These are phyloP conservation scores for Orchesella cincta DNA, from an alignment of 1,140 invertebrate genomes.

Conservation along the genomic window DNA sequence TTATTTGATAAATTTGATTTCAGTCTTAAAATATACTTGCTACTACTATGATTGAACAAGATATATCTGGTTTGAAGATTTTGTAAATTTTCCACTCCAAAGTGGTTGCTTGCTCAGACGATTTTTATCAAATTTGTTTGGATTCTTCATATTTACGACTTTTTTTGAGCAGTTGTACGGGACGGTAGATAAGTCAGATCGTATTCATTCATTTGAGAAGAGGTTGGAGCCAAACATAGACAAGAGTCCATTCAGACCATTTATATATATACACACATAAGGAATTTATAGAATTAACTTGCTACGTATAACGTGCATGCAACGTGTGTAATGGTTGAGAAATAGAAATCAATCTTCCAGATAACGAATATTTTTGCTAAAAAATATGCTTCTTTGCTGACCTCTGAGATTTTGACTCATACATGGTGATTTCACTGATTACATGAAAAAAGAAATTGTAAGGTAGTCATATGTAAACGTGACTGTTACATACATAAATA, in stretches of 20 bases:
- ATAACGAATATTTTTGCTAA: constrained; percentile 20
- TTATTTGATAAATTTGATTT: not conserved
- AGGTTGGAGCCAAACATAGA: constrained; percentile 2
- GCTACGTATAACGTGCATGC: not conserved
- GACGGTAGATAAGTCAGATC: not conserved
- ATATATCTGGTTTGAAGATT: not conserved
- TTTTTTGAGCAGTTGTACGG: not conserved
- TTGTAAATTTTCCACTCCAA: constrained; percentile 8
- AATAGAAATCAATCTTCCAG: constrained; percentile 1
- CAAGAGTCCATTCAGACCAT: not conserved
- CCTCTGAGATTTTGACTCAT: not conserved
- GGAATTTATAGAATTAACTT: not conserved
- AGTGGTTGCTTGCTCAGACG: constrained; percentile 2
- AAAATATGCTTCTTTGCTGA: not conserved
- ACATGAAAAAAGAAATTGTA: no score
- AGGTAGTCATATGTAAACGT: no score
- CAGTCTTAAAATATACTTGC: constrained; percentile 11
- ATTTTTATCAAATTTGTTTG: constrained; percentile 13
- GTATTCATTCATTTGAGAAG: constrained; percentile 14
- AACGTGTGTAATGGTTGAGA: no score
- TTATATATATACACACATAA: not conserved
- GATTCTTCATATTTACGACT: constrained; percentile 1
- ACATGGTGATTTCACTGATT: no score
- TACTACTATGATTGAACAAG: not conserved
- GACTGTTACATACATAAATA: no score